Evolutionary conservation across 2,797 vertebrate genomes (phyloP), one percentile per base, ranked within the genome.

Genomic region (Characodon lateralis): DNA sequence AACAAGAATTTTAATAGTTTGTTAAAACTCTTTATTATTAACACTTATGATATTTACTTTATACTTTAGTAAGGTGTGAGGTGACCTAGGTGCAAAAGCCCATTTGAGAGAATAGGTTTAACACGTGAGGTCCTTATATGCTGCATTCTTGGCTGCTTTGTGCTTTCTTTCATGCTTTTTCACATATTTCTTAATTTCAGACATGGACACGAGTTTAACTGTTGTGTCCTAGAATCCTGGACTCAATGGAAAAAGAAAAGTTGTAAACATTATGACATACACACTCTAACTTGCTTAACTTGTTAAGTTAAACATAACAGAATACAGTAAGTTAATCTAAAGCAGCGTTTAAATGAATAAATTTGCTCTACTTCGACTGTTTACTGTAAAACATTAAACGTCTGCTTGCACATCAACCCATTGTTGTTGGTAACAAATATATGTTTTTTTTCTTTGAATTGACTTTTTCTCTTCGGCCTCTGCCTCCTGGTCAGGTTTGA

Each of bases 401-500:
- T 84, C 74, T 77, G 77, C 80, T 77, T 85, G 70, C 18, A 78
- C 35, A 41, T 80, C 71, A 77, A 71, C 77, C 46, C 72, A 61
- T 82, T 18, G 51, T 7, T 75, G 59, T 74, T 82, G 79, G 72
- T 80, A 80, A 76, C 80, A 69, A 72, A 20, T 79, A 14, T 65
- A 61, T 10, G 58, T 22, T 73, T n/a, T 56, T 78, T 73, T 76
- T 69, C 48, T 70, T 53, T 69, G 66, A 73, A n/a, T 74, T 81
- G 71, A 10, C 41, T 61, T 71, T 85, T 81, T 82, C 41, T 78
- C 73, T 76, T n/a, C 53, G 68, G 74, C 51, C 14, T 48, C 35
- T 8, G 39, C 76, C 76, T 76, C 61, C 78, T 79, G 85, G 80
- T 84, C 88, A 87, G 84, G 20, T 87, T 74, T 85, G 83, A 91